Evolutionary conservation across 2,797 vertebrate species (phyloP), one percentile per base, ranked within the genome.

Genomic region (Lophotriccus pileatus): DNA sequence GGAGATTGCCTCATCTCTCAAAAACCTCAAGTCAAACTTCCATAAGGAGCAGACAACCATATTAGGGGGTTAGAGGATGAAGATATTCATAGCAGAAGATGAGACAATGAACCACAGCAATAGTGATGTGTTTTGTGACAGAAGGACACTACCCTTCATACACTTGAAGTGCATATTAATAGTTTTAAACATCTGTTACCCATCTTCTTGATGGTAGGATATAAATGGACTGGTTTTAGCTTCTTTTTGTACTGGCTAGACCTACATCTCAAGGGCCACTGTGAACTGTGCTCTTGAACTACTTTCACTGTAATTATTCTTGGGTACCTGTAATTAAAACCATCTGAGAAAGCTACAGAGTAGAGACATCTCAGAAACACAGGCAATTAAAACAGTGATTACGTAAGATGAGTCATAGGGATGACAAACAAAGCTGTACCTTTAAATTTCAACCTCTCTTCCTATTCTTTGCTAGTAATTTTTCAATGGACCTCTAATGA

Each of bases 151-250:
- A 56, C 23, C n/a, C 30, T 77, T 72, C 8, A 10, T 72, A 55
- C 12, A 23, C 58, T 44, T 87, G 58, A 87, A 85, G 25, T 69
- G 36, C 36, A 43, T 73, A 58, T 89, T 89, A 82, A 87, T 76
- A 70, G 46, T 80, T 83, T 72, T 76, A 52, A 77, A 55, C 81
- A 94, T 94, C 93, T 96, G 92, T 50, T 95, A 66, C 43, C 25
- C 84, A 93, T 94, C 92, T 77, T 93, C 41, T 64, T 55, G 23
- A 64, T 72, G 39, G 86, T 75, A 90, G 68, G 56, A 78, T 85
- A 78, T 58, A 89, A 93, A 86, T 50, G 39, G 32, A 36, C 44
- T 77, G 49, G 56, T 9, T 89, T 92, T 64, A 85, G 2, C 47
- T 79, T 83, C 69, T 89, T 94, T 92, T 77, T 80, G 46, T 89